Percentiles rank a stretch among this genome's conserved stretches.
phyloP scores from a whole-genome alignment of 2,888 invertebrate species.

The Acronicta alni region DNA sequence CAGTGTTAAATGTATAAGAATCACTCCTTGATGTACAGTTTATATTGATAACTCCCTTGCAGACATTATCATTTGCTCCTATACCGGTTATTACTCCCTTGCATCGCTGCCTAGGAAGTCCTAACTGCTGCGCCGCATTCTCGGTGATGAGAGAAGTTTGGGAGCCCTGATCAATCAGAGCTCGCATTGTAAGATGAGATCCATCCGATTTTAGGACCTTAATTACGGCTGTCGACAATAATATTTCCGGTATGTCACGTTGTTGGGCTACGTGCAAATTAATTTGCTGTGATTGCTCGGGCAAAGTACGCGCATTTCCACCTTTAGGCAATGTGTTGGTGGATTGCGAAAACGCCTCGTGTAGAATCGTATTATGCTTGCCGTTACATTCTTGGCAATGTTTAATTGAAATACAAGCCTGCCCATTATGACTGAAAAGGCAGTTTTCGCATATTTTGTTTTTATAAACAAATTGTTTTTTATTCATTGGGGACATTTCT shows the following conservation, averaged over 20 bases:
- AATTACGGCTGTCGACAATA: background rate
- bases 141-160: background rate
- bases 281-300: background rate
- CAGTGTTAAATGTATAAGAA: background rate
- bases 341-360: too few relatives aligned
- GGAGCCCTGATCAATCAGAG: constrained; percentile 1
- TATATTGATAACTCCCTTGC: background rate
- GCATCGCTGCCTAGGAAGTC: background rate
- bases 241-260: background rate
- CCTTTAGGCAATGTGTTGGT: too few relatives aligned
- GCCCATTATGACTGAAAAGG: background rate
- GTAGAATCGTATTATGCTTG: background rate
- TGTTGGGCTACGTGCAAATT: background rate
- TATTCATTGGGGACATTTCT: background rate
- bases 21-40: background rate
- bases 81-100: background rate
- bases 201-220: background rate
- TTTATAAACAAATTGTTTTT: background rate
- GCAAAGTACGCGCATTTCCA: background rate
- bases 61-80: background rate
- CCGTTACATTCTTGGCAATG: background rate
- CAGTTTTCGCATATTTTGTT: background rate
- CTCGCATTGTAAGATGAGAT: background rate
- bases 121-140: background rate
- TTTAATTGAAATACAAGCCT: background rate